Evolutionary conservation across 2,113 vertebrate species (phyloP).

Genomic region (Neomonachus schauinslandi): DNA sequence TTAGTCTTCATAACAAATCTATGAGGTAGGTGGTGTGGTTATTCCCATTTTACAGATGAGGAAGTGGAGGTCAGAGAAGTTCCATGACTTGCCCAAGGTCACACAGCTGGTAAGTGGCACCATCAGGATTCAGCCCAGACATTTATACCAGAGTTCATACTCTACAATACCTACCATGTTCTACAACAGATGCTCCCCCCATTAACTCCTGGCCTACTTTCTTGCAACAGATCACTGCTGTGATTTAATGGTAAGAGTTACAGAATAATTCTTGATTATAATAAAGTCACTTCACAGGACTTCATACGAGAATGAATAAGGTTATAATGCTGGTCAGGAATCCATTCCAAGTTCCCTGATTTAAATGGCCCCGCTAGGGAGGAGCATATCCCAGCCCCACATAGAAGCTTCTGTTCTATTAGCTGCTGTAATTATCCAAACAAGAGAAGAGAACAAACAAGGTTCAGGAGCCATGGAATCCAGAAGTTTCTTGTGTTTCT

Average conservation of each 20-base stretch:
- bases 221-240: background rate
- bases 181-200: background rate
- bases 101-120: background rate
- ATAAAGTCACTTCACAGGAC: background rate
- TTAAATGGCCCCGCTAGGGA: background rate
- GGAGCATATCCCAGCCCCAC: background rate
- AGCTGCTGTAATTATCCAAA: background rate
- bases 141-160: background rate
- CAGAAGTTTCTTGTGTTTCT: background rate
- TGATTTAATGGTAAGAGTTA: background rate
- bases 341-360: background rate
- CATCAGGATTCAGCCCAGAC: background rate
- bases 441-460: background rate
- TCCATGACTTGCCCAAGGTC: background rate
- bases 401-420: background rate
- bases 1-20: background rate
- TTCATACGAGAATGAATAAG: background rate
- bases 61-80: background rate
- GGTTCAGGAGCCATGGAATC: background rate
- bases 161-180: background rate
- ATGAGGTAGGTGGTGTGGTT: background rate
- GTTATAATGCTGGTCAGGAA: background rate
- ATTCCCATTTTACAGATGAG: background rate
- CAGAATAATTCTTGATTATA: background rate
- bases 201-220: background rate